These are phyloP conservation scores for Drosophila affinis DNA, from an alignment of 2,888 invertebrate genomes.

Conservation along the genomic window DNA sequence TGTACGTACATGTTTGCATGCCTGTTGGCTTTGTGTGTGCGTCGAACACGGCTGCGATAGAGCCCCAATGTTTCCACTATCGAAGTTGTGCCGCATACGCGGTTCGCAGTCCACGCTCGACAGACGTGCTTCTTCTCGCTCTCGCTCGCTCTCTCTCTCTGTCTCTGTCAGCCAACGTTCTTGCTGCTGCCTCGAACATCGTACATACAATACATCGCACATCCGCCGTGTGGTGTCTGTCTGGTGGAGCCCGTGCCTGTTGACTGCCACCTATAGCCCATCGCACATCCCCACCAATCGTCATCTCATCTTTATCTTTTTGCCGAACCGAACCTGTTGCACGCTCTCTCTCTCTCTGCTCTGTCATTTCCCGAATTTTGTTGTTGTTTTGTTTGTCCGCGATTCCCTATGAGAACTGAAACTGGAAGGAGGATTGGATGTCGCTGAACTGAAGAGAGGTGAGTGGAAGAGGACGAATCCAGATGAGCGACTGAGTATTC, in stretches of 20 bases:
- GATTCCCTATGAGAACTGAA: background rate
- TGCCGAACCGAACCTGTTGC: conserved; percentile 39
- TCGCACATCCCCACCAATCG: background rate
- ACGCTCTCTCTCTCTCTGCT: conserved; percentile 14
- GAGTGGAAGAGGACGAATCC: background rate
- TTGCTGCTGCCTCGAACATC: background rate
- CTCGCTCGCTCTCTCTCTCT: conserved; percentile 15
- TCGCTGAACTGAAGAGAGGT: background rate
- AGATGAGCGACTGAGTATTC: background rate
- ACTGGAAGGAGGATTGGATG: conserved; percentile 11
- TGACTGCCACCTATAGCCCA: too few species aligned
- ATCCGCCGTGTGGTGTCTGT: conserved; percentile 7
- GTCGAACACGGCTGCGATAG: conserved; percentile 8
- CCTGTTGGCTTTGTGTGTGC: conserved; percentile 6
- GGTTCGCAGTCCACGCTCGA: conserved; percentile 62
- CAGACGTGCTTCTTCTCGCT: conserved; percentile 57
- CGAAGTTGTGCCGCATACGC: conserved; percentile 60
- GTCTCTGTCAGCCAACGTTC: background rate
- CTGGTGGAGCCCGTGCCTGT: background rate
- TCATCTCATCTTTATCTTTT: background rate
- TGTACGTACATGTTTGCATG: conserved; percentile 3
- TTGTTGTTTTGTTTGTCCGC: conserved; percentile 2
- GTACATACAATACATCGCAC: too few species aligned
- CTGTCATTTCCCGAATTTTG: conserved; percentile 12
- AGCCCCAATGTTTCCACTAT: conserved; percentile 40